Evolutionary conservation across 2,888 invertebrate genomes (phyloP).

Genomic region (Cerceris ruficornis): DNA sequence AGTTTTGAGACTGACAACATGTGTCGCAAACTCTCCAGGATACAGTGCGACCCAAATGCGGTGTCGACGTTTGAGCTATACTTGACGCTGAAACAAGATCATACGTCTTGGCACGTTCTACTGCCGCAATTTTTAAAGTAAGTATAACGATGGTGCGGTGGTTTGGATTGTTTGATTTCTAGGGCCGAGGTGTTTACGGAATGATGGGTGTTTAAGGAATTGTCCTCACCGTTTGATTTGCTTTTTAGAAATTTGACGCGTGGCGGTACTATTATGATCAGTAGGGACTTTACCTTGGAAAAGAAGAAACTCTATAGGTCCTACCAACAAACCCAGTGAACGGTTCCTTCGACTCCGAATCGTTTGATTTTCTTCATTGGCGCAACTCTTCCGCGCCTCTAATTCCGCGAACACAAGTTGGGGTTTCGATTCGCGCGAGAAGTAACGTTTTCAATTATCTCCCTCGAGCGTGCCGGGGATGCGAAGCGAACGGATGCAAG

Average conservation of each 20-base stretch:
- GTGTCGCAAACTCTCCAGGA: slow-evolving; percentile 89
- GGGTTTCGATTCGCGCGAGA: too few relatives aligned
- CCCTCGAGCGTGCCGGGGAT: too few relatives aligned
- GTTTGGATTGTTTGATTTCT: background rate
- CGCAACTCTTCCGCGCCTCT: slow-evolving; percentile 11
- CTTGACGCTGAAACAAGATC: slow-evolving; percentile 93
- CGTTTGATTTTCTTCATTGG: slow-evolving; percentile 17
- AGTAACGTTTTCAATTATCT: too few relatives aligned
- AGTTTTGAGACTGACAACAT: slow-evolving; percentile 89
- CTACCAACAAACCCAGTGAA: slow-evolving; percentile 83
- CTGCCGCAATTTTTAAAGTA: slow-evolving; percentile 95
- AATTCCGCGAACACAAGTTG: slow-evolving; percentile 5
- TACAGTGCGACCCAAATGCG: slow-evolving; percentile 93
- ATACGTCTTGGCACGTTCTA: slow-evolving; percentile 92
- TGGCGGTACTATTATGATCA: slow-evolving; percentile 93
- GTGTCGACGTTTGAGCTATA: slow-evolving; percentile 96
- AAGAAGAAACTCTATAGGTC: slow-evolving; percentile 96
- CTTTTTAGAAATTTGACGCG: slow-evolving; percentile 90
- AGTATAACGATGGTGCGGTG: slow-evolving; percentile 81
- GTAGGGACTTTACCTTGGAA: slow-evolving; percentile 93
- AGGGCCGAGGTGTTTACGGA: background rate
- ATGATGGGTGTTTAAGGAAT: too few relatives aligned
- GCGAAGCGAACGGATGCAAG: background rate
- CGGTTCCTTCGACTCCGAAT: background rate
- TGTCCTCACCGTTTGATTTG: slow-evolving; percentile 3